Evolutionary conservation across 2,888 invertebrate species (phyloP), one percentile per base, ranked within the genome.

Genomic region (Cheilosia impressa): DNA sequence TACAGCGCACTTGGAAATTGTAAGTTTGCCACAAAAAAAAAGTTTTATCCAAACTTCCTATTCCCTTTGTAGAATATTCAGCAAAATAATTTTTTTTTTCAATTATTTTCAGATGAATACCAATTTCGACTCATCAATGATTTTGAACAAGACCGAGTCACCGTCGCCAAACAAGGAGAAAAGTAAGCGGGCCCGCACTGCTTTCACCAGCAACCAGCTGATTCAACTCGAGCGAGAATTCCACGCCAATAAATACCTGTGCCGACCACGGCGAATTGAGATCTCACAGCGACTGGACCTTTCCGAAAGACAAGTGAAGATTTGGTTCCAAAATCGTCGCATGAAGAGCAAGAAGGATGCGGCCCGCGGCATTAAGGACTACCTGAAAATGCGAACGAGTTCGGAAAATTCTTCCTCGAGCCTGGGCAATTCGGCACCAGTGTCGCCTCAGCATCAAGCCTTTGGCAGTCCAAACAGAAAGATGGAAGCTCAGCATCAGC

Each of bases 171-270:
- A 19, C 7, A 81, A 72, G 34, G 81, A 68, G 53, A 90, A 88
- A 45, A 65, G 72, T 4, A 98, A 98, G 91, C 94, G 98, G 63
- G 97, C 98, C 89, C 94, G 99, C 88, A 98, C 98, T 68, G 98
- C 98, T 27, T 99, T 98, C 93, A 98, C 98, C 73, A 95, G 98
- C 91, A 96, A 97, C 93, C 98, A 99, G 94, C 97, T 98, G 90
- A 94, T 98, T 91, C 98, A 98, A 93, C 94, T 98, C 89, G 98
- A 98, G 92, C 97, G 97, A 91, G 98, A 98, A 93, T 98, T 98
- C 92, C 98, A 98, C 92, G 97, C 96, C 93, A 98, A 98, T 93
- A 95, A 97, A 91, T 98, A 99, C 93, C 94, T 99, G 90, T 97
- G 98, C 60, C 94, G 98, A 87, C 94, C 98, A 91, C 94, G 98